phyloP scores from a whole-genome alignment of 1,140 invertebrate genomes.

The Harpegnathos saltator region DNA sequence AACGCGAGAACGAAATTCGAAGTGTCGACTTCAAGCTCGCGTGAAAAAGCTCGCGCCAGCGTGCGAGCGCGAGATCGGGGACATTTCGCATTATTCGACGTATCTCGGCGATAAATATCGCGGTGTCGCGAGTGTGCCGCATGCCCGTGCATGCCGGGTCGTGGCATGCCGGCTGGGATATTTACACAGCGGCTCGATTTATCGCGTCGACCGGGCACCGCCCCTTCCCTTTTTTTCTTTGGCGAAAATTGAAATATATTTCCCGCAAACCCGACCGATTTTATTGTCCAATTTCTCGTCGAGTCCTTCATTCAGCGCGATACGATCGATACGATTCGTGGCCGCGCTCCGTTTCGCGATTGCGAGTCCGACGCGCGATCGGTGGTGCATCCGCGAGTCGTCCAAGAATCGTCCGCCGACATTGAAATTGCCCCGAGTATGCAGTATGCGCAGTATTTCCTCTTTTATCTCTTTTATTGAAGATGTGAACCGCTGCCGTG shows the following conservation, averaged over 20 bases:
- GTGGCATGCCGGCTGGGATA: conserved; percentile 62
- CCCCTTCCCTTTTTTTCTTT: not conserved
- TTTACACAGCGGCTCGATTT: conserved; percentile 71
- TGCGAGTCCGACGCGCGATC: not conserved
- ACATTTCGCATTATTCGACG: conserved; percentile 68
- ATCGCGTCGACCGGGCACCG: conserved; percentile 47
- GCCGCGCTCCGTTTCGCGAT: conserved; percentile 10
- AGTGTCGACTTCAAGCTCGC: conserved; percentile 49
- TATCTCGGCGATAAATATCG: conserved; percentile 70
- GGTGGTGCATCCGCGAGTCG: not conserved
- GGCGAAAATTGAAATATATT: conserved; percentile 74
- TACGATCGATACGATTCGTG: conserved; percentile 21
- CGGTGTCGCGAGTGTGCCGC: not conserved
- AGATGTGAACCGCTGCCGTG: not conserved
- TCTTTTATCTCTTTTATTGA: not conserved
- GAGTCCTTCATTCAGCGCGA: conserved; percentile 39
- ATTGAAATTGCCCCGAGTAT: not conserved
- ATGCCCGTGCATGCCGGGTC: conserved; percentile 43
- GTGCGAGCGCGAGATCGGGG: not conserved
- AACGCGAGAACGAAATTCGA: conserved; percentile 72
- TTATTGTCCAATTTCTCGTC: conserved; percentile 67
- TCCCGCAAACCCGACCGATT: conserved; percentile 62
- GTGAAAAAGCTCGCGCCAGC: conserved; percentile 63
- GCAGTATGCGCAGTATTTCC: too few species aligned
- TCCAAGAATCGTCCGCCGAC: not conserved